Evolutionary conservation across 2,113 vertebrate species (phyloP).

Genomic region (Psittacara wagleri): DNA sequence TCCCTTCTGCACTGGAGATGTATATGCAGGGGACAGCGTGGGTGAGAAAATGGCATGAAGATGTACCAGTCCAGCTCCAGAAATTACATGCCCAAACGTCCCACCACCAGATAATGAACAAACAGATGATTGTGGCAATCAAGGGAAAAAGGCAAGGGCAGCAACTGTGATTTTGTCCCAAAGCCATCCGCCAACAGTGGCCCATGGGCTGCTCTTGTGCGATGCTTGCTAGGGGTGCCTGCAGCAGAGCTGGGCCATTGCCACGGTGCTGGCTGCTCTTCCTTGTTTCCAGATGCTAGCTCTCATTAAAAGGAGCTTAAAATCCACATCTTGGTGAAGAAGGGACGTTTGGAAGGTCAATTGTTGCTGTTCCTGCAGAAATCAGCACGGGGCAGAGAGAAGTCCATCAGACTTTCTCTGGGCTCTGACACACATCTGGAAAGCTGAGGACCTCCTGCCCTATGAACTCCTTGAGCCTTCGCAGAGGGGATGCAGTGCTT

Average conservation of each 20-base stretch:
- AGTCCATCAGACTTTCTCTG: constrained; percentile 35
- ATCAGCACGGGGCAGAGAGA: constrained; percentile 16
- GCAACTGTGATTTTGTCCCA: not conserved
- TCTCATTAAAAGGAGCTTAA: constrained; percentile 44
- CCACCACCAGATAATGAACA: not conserved
- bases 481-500: not conserved
- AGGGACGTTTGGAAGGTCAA: constrained; percentile 46
- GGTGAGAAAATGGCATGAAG: not conserved
- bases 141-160: not conserved
- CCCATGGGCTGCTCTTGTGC: not conserved
- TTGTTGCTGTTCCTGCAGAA: constrained; percentile 37
- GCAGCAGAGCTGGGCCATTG: constrained; percentile 8
- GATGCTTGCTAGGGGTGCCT: not conserved
- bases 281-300: constrained; percentile 52
- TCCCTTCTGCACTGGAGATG: not conserved
- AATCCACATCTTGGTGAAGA: constrained; percentile 8
- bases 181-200: not conserved
- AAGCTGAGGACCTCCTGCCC: constrained; percentile 22
- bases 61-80: not conserved
- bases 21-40: not conserved
- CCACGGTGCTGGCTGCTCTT: not conserved
- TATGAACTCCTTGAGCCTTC: not conserved
- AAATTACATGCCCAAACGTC: rapidly evolving
- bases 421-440: constrained; percentile 41
- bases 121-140: not conserved